A percentile compares a stretch with the other conserved stretches of the same genome.
Evolutionary conservation across 2,797 vertebrate species (phyloP).

Genomic region (Acanthornis magna): DNA sequence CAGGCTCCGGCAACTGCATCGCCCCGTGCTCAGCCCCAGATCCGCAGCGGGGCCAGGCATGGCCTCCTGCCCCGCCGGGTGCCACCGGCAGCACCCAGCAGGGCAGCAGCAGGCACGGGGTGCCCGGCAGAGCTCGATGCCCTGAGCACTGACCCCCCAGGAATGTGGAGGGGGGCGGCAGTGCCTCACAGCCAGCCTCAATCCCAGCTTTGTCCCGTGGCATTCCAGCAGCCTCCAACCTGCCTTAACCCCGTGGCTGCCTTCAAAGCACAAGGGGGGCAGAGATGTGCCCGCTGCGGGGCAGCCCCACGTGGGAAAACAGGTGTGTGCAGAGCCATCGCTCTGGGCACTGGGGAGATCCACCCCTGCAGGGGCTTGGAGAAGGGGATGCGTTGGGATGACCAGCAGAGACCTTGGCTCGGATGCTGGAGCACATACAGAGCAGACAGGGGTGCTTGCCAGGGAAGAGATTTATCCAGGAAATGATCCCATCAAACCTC

Average conservation of each 20-base stretch:
- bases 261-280: neutral
- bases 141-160: constrained; percentile 73
- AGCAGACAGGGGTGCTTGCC: neutral
- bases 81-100: neutral
- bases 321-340: neutral
- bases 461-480: neutral
- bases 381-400: neutral
- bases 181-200: constrained; percentile 47
- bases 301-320: rapidly evolving
- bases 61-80: neutral
- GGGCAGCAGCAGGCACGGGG: neutral
- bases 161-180: constrained; percentile 76
- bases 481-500: neutral
- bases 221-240: constrained; percentile 70
- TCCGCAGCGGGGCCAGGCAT: neutral
- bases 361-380: neutral
- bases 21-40: neutral
- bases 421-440: neutral
- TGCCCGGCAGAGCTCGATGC: neutral
- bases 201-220: constrained; percentile 74
- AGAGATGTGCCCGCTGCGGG: neutral
- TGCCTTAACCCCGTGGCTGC: constrained; percentile 17
- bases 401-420: neutral
- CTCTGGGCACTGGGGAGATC: rapidly evolving
- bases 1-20: neutral